A percentile compares a stretch with the other conserved stretches of the same genome.
These are phyloP conservation scores for Mustelus asterias DNA, from an alignment of 2,113 vertebrate species.

Conservation along the genomic window DNA sequence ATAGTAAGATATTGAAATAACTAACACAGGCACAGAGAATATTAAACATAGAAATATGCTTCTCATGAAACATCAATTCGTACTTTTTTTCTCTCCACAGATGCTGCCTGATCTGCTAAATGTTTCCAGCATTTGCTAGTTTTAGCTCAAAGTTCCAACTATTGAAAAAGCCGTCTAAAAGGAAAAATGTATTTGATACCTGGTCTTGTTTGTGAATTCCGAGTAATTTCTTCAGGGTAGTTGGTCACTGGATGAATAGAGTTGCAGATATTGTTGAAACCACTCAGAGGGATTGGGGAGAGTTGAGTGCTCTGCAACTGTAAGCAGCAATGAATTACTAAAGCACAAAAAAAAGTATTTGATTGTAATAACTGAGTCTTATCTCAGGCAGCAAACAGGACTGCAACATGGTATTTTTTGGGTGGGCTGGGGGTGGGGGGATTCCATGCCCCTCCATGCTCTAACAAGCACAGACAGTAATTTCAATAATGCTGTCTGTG, in stretches of 20 bases:
- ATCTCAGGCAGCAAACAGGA: not conserved
- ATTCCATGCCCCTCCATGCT: not conserved
- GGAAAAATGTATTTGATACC: slow-evolving; percentile 47
- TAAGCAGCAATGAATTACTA: slow-evolving; percentile 38
- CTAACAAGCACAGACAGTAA: not conserved
- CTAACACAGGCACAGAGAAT: not conserved
- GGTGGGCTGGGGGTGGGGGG: not conserved
- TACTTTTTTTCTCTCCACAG: not conserved
- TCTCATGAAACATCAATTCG: not conserved
- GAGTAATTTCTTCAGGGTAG: slow-evolving; percentile 47
- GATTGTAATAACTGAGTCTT: not conserved
- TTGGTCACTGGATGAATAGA: slow-evolving; percentile 42
- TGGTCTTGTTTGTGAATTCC: slow-evolving; percentile 45
- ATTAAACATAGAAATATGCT: not conserved
- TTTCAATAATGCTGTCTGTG: not conserved
- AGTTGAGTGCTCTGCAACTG: slow-evolving; percentile 47
- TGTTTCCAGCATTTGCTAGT: not conserved
- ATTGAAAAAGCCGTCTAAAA: not conserved
- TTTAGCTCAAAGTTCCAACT: not conserved
- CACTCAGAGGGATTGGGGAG: slow-evolving; percentile 45
- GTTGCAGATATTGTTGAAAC: slow-evolving; percentile 42
- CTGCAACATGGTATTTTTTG: not conserved
- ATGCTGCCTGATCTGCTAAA: not conserved
- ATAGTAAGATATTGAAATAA: not conserved
- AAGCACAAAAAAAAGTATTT: not conserved